A percentile compares a stretch with the other conserved stretches of the same genome.
Conservation (phyloP, 2,113 vertebrate species). For the Corvus moneduloides region DNA sequence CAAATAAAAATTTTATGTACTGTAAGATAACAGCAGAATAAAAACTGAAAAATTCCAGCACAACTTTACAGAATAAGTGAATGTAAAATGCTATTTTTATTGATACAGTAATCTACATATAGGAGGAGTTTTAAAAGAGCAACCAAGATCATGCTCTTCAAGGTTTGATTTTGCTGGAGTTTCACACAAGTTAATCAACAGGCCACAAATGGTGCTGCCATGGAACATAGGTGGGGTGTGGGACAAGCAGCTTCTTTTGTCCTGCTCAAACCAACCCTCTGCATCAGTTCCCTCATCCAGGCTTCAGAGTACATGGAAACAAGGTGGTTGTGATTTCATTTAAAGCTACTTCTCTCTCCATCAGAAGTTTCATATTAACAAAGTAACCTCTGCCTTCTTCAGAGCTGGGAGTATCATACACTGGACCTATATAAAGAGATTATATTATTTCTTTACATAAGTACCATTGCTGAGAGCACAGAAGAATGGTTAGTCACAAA, state of each 20-base stretch:
- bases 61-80: neutral
- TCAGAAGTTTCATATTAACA: neutral
- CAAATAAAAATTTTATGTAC: neutral
- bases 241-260: neutral
- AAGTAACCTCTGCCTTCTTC: neutral
- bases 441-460: neutral
- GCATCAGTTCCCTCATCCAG: neutral
- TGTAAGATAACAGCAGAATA: neutral
- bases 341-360: neutral
- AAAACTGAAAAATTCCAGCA: neutral
- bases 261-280: neutral
- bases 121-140: neutral
- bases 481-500: neutral
- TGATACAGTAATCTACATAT: neutral
- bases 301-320: neutral
- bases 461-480: neutral
- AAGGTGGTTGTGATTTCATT: neutral
- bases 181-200: neutral
- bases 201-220: neutral
- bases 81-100: neutral
- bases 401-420: neutral
- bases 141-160: neutral
- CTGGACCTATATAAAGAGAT: neutral
- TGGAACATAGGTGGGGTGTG: neutral
- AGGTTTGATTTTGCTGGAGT: neutral